Percentiles rank a stretch among this genome's conserved stretches.
Evolutionary conservation across 2,888 invertebrate species (phyloP).

Genomic region (Drosophila colorata): DNA sequence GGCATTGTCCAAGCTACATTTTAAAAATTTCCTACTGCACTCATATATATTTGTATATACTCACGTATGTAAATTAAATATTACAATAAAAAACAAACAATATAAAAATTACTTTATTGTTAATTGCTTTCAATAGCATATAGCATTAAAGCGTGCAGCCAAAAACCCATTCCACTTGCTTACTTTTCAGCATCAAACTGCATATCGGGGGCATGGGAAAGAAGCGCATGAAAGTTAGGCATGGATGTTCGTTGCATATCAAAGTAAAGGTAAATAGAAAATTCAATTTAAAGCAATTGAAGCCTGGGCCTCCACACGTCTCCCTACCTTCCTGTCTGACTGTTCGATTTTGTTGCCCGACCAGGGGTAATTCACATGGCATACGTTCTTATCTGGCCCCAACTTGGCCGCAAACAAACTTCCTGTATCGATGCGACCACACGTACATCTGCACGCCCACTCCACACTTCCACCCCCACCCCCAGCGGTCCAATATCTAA

Average conservation of each 20-base stretch:
- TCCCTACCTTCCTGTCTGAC: conserved; percentile 1
- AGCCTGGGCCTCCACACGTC: conserved; percentile 10
- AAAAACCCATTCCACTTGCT: conserved; percentile 4
- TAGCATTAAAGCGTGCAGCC: conserved; percentile 1
- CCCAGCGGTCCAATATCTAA: conserved; percentile 71
- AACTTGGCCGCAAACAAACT: conserved; percentile 76
- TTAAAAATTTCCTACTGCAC: too few species aligned
- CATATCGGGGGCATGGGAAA: conserved; percentile 4
- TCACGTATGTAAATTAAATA: too few species aligned
- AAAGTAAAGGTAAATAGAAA: conserved; percentile 66
- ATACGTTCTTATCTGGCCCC: conserved; percentile 54
- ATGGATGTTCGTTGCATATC: conserved; percentile 29
- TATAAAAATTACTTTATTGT: not conserved
- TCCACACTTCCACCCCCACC: conserved; percentile 3
- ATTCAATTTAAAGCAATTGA: conserved; percentile 76
- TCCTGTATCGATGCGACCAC: conserved; percentile 75
- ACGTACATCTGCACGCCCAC: conserved; percentile 43
- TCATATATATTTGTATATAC: too few species aligned
- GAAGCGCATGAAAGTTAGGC: conserved; percentile 9
- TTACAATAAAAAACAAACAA: not conserved
- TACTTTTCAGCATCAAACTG: conserved; percentile 7
- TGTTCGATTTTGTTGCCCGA: conserved; percentile 37
- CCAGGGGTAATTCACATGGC: conserved; percentile 37
- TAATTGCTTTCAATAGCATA: not conserved
- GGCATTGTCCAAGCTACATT: too few species aligned